Percentiles rank a stretch among this genome's conserved stretches.
These are phyloP conservation scores for Chrysolina oricalcia DNA, from an alignment of 2,888 invertebrate genomes.

Conservation along the genomic window DNA sequence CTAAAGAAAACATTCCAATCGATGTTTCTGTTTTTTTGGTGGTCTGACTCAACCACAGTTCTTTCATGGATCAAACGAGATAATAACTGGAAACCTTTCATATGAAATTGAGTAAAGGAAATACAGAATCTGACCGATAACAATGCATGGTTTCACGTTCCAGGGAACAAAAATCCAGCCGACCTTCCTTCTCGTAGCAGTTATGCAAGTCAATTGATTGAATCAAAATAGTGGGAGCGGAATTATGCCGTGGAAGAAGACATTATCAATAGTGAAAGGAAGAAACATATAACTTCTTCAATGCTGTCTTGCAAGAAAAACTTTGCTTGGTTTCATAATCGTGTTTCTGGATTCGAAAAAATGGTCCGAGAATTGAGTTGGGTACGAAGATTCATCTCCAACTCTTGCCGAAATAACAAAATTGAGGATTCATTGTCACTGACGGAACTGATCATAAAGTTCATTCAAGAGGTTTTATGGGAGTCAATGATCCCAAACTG, in stretches of 20 bases:
- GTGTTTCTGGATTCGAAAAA: constrained; percentile 13
- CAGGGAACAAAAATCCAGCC: constrained; percentile 62
- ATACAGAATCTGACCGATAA: no score
- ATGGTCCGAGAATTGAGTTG: constrained; percentile 15
- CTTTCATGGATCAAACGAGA: constrained; percentile 56
- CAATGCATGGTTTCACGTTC: no score
- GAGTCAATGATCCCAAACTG: no score
- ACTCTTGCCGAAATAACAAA: background rate
- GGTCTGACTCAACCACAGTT: constrained; percentile 24
- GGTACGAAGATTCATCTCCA: constrained; percentile 13
- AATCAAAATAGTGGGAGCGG: constrained; percentile 62
- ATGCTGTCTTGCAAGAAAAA: background rate
- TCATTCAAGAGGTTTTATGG: background rate
- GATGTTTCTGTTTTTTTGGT: constrained; percentile 54
- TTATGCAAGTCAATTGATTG: constrained; percentile 53
- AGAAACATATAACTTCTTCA: constrained; percentile 19
- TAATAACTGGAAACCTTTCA: constrained; percentile 56
- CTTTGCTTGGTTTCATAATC: no score
- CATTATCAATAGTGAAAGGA: background rate
- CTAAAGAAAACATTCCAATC: background rate
- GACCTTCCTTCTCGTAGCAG: constrained; percentile 63
- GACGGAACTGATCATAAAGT: background rate
- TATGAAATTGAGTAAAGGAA: no score
- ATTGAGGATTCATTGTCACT: background rate
- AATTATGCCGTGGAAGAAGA: constrained; percentile 1